phyloP scores from a whole-genome alignment of 2,113 vertebrate genomes.

The Corythornis madagascariensis region DNA sequence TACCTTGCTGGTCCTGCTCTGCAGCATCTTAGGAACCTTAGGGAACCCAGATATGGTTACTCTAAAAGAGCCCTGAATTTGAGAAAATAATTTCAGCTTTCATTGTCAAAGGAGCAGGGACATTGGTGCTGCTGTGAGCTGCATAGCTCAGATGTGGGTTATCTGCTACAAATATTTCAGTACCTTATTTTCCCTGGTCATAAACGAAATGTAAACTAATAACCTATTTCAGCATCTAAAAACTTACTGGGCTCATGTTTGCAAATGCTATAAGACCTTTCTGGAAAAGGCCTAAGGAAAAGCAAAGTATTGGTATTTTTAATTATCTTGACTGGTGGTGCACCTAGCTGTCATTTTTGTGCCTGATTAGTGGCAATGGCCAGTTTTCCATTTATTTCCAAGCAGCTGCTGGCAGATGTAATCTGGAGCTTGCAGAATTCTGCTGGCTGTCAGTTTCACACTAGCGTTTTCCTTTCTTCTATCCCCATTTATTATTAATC shows the following conservation, averaged over 20 bases:
- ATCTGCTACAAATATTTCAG: not conserved
- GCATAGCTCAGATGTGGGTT: not conserved
- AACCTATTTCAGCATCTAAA: not conserved
- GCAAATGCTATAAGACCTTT: not conserved
- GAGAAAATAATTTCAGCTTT: not conserved
- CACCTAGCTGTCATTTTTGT: constrained; percentile 3
- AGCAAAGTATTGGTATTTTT: not conserved
- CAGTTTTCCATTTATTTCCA: constrained; percentile 23
- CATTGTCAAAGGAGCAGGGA: not conserved
- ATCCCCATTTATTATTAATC: constrained; percentile 71
- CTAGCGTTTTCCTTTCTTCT: constrained; percentile 30
- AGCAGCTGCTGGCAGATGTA: constrained; percentile 37
- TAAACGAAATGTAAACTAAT: not conserved
- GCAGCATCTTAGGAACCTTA: not conserved
- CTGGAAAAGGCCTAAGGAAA: constrained; percentile 20
- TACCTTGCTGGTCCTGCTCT: not conserved
- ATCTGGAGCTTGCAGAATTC: constrained; percentile 16
- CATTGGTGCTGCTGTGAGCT: not conserved
- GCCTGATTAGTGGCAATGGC: constrained; percentile 4
- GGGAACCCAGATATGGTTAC: not conserved
- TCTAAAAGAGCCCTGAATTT: not conserved
- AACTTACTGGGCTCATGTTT: not conserved
- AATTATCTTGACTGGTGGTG: not conserved
- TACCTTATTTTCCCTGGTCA: not conserved
- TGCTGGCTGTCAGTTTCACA: constrained; percentile 24